A percentile compares a stretch with the other conserved stretches of the same genome.
phyloP scores from a whole-genome alignment of 1,140 invertebrate genomes.

The Apis florea region DNA sequence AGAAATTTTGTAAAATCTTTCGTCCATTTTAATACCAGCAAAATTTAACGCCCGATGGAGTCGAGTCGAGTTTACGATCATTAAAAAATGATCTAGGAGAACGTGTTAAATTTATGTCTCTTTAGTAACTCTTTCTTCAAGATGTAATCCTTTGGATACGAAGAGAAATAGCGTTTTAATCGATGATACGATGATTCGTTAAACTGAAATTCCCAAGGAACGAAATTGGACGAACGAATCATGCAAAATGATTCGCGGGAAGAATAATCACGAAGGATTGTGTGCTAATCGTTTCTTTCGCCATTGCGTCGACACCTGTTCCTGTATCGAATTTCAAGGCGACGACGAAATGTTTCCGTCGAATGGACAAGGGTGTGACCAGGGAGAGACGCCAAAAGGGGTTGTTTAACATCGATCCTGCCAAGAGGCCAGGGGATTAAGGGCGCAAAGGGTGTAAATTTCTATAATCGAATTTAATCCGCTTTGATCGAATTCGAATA shows the following conservation, averaged over 20 bases:
- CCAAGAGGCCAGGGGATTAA: background rate
- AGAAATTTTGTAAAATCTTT: background rate
- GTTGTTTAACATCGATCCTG: constrained; percentile 24
- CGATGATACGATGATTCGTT: too few relatives aligned
- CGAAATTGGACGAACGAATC: too few relatives aligned
- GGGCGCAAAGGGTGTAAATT: background rate
- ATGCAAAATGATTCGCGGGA: too few relatives aligned
- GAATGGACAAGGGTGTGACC: constrained; percentile 48
- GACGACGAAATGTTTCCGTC: constrained; percentile 65
- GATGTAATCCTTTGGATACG: background rate
- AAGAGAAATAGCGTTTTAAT: background rate
- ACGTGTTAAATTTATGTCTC: too few relatives aligned
- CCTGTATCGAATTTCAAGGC: constrained; percentile 62
- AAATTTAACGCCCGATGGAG: too few relatives aligned
- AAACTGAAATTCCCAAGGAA: too few relatives aligned
- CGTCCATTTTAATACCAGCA: too few relatives aligned
- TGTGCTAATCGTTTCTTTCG: constrained; percentile 54
- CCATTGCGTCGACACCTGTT: constrained; percentile 65
- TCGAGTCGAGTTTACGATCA: too few relatives aligned
- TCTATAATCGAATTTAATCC: background rate
- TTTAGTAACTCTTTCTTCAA: too few relatives aligned
- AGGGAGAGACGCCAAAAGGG: constrained; percentile 1
- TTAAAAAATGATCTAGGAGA: too few relatives aligned
- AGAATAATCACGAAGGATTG: too few relatives aligned
- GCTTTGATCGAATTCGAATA: background rate